Evolutionary conservation across 2,888 invertebrate genomes (phyloP).

Genomic region (Dinocampus coccinellae): DNA sequence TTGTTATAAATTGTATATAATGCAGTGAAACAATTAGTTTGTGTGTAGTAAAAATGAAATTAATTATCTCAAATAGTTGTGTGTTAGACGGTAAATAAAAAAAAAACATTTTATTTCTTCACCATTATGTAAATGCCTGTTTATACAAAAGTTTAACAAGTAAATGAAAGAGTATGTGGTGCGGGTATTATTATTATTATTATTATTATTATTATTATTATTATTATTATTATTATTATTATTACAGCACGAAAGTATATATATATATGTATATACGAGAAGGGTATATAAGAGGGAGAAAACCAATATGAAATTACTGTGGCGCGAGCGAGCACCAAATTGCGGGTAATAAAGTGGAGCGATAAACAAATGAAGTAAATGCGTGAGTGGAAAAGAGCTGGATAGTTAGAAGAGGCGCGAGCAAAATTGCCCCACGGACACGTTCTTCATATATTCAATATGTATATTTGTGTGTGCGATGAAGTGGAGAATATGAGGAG

Average conservation of each 20-base stretch:
- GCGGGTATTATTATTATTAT: too few relatives aligned
- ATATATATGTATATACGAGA: constrained; percentile 12
- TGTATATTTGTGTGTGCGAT: not conserved
- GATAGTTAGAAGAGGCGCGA: constrained; percentile 20
- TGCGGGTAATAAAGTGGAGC: constrained; percentile 65
- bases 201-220: constrained; percentile 36
- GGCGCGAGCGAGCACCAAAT: constrained; percentile 64
- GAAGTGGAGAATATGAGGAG: constrained; percentile 6
- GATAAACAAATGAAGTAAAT: constrained; percentile 67
- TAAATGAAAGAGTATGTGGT: constrained; percentile 10
- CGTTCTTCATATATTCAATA: constrained; percentile 35
- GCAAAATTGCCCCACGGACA: constrained; percentile 19
- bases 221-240: constrained; percentile 35
- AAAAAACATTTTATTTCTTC: constrained; percentile 12
- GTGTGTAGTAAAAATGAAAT: not conserved
- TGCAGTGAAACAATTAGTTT: not conserved
- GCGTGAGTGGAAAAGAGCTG: constrained; percentile 49
- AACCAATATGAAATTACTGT: constrained; percentile 67
- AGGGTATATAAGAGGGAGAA: constrained; percentile 51
- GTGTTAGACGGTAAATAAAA: constrained; percentile 15
- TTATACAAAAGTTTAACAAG: constrained; percentile 10
- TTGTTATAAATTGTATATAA: not conserved
- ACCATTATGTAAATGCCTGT: constrained; percentile 15
- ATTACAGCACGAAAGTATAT: constrained; percentile 21
- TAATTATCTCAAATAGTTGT: constrained; percentile 7